phyloP scores from a whole-genome alignment of 2,797 vertebrate species.

The Aphelocoma californica region DNA sequence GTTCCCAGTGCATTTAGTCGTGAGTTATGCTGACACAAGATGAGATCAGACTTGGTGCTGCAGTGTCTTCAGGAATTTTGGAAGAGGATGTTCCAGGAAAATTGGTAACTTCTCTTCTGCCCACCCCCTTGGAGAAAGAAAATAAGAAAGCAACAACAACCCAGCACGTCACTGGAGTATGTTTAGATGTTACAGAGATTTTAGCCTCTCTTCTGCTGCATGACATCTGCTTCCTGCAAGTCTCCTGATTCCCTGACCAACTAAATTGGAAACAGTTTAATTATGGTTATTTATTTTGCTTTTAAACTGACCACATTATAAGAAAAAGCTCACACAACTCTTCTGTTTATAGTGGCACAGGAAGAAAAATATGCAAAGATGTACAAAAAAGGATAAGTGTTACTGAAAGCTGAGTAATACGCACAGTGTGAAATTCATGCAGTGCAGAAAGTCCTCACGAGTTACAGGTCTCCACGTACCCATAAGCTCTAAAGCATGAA shows the following conservation, averaged over 20 bases:
- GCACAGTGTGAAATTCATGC: not conserved
- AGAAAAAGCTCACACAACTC: slow-evolving; percentile 19
- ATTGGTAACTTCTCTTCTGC: slow-evolving; percentile 46
- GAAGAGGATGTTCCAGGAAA: slow-evolving; percentile 63
- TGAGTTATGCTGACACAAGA: not conserved
- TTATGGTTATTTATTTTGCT: slow-evolving; percentile 53
- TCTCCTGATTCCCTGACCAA: slow-evolving; percentile 36
- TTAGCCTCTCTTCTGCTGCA: not conserved
- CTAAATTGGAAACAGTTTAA: slow-evolving; percentile 36
- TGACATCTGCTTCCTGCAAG: slow-evolving; percentile 67
- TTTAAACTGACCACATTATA: slow-evolving; percentile 62
- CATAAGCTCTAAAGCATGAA: not conserved
- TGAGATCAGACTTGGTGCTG: not conserved
- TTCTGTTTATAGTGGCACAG: slow-evolving; percentile 25
- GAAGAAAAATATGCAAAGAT: slow-evolving; percentile 11
- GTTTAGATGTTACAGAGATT: slow-evolving; percentile 9
- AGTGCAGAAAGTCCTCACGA: not conserved
- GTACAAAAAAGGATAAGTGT: not conserved
- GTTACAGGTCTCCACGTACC: not conserved
- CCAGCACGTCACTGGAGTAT: not conserved
- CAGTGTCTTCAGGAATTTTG: slow-evolving; percentile 3
- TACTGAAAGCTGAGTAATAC: slow-evolving; percentile 1
- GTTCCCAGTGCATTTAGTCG: not conserved
- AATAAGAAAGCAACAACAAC: not conserved
- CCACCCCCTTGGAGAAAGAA: not conserved